phyloP scores from a whole-genome alignment of 2,797 vertebrate genomes.

The Dryobates pubescens region DNA sequence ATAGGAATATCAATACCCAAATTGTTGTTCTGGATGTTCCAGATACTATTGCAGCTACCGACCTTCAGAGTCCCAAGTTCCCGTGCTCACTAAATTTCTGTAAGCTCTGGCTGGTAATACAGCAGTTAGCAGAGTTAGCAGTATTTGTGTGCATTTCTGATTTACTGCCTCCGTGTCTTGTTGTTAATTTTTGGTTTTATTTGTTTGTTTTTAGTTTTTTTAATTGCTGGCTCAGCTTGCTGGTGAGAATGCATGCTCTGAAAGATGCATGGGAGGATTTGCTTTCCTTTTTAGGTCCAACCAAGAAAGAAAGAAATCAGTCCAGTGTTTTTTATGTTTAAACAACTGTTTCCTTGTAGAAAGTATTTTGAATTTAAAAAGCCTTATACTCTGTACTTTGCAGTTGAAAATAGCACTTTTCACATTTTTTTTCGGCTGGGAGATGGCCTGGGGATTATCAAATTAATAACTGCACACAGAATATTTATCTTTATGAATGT shows the following conservation, averaged over 20 bases:
- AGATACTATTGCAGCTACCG: neutral
- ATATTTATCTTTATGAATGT: neutral
- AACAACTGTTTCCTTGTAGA: neutral
- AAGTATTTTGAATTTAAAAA: neutral
- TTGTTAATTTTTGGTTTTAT: fast-evolving
- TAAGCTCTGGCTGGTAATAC: neutral
- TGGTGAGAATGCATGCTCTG: neutral
- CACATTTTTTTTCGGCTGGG: neutral
- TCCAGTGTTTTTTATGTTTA: neutral
- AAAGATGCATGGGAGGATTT: neutral
- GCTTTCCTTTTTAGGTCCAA: neutral
- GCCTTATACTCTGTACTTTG: neutral
- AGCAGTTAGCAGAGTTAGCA: neutral
- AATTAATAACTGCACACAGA: neutral
- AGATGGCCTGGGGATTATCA: neutral
- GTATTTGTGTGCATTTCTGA: neutral
- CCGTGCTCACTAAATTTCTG: neutral
- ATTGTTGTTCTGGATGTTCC: neutral
- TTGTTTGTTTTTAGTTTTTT: neutral
- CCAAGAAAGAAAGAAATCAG: neutral
- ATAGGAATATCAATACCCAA: neutral
- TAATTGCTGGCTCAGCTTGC: neutral
- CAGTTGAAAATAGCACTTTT: neutral
- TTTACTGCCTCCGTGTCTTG: neutral
- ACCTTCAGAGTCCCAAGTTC: neutral